Evolutionary conservation across 2,113 vertebrate species (phyloP).

Genomic region (Heloderma charlesbogerti): DNA sequence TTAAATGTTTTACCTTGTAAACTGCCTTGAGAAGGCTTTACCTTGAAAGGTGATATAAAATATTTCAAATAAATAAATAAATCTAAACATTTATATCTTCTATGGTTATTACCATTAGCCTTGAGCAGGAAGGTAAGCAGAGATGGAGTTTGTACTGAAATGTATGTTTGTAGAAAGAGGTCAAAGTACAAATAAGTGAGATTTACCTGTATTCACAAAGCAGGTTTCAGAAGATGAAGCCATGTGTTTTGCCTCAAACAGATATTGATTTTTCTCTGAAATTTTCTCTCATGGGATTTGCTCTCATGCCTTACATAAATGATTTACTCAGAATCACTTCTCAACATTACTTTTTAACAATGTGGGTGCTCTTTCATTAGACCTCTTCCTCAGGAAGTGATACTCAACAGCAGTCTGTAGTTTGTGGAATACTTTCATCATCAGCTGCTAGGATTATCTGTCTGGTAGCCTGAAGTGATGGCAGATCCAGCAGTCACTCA

Average conservation of each 20-base stretch:
- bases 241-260: background rate
- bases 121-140: too few species aligned
- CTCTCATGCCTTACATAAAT: slow-evolving; percentile 16
- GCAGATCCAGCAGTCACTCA: background rate
- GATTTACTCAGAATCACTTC: slow-evolving; percentile 9
- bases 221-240: background rate
- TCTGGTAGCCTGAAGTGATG: background rate
- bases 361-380: slow-evolving; percentile 10
- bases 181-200: background rate
- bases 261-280: background rate
- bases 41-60: too few species aligned
- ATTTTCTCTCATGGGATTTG: background rate
- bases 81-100: background rate
- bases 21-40: too few species aligned
- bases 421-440: background rate
- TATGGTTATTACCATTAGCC: background rate
- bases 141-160: background rate
- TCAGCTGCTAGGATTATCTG: background rate
- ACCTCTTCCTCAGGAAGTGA: background rate
- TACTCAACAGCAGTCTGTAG: background rate
- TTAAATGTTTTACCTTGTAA: too few species aligned
- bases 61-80: too few species aligned
- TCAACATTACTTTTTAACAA: slow-evolving; percentile 1
- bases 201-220: background rate
- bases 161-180: background rate